Evolutionary conservation across 1,140 invertebrate species (phyloP), one percentile per base, ranked within the genome.

Genomic region (Saccostrea glomerata): DNA sequence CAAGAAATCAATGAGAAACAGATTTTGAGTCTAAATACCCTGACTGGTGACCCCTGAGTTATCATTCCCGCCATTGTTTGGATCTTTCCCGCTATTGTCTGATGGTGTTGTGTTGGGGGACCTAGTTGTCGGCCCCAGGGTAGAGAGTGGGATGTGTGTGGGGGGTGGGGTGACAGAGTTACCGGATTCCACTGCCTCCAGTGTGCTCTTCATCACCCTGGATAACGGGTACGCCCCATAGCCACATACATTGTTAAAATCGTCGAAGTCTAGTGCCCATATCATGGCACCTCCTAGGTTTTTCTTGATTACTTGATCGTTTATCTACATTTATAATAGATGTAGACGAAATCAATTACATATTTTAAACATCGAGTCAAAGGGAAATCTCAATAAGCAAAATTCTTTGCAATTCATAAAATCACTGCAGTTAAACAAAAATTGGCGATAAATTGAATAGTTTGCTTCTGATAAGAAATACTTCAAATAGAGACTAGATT

Each of bases 221-320:
- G 25, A 30, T 55, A 99, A 95, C 0, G 98, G 98, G 95, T 97
- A 99, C 93, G 97, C 98, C 30, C 97, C 98, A 73, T 97, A 97
- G n/a, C 98, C 98, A 94, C 98, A 99, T 17, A 96, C 96, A 56
- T 98, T 98, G 89, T 96, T 96, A 95, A 99, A 99, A 95, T 99
- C 98, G 92, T 99, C 98, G 97, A 99, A 98, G 92, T 99, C 98
- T 0, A 99, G 96, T 0, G 98, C 98, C 98, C 98, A 99, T 0
- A 98, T 97, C 98, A 99, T 99, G 36, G 98, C 98, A 11, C 99
- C 99, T 40, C 97, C 98, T 92, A 97, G 98, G 20, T 97, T 97
- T 85, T 97, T 97, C 70, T 97, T 96, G 83, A 63, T 86, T 63
- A 88, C 47, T 30, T 15, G 70, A 25, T 77, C 70, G 70, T 36